Base-by-base conservation (phyloP, 2,113 vertebrate genomes). In the Canis aureus region DNA sequence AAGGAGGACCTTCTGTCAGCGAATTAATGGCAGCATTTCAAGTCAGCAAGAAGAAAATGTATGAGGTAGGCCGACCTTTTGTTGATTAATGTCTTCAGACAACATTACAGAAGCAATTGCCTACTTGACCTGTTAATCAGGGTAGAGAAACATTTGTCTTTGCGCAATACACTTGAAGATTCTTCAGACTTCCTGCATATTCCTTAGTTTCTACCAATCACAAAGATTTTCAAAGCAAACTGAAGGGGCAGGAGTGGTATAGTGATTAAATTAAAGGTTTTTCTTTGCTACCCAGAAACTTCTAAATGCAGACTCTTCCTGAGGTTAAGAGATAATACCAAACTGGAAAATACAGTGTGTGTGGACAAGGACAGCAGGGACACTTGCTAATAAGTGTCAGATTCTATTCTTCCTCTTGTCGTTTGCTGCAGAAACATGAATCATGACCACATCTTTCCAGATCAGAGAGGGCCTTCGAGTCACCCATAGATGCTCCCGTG, bases 61-160 rank as follows among this genome's bases (percentile, higher is more conserved):
- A 71, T 12, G 66, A 53, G 8, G 11, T 51, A 55, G 49, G 32
- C 13, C n/a, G 89, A n/a, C 5, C 53, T 97, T 90, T 82, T 55
- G 66, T 71, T 91, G 93, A 91, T 91, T 69, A 66, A 23, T 55
- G 76, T 66, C 89, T 96, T 84, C 35, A 60, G 64, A 62, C 62
- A 74, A 51, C 32, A 38, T 86, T 62, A 73, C 17, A 89, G 89
- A 94, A 49, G 32, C 38, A 67, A 17, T 79, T 87, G 49, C 38
- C 35, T 73, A 15, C 43, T 64, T 62, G 35, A 62, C 35, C 53
- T 95, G 17, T 74, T 91, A 83, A 53, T 95, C 80, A n/a, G 38
- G 22, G 9, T 19, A 81, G 9, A 53, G 74, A 94, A 67, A 88
- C 49, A 27, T 57, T 90, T 93, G 49, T 91, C 69, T 91, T 25